A percentile compares a stretch with the other conserved stretches of the same genome.
Conservation (phyloP, 1,140 invertebrate genomes). For the Acyrthosiphon pisum region DNA sequence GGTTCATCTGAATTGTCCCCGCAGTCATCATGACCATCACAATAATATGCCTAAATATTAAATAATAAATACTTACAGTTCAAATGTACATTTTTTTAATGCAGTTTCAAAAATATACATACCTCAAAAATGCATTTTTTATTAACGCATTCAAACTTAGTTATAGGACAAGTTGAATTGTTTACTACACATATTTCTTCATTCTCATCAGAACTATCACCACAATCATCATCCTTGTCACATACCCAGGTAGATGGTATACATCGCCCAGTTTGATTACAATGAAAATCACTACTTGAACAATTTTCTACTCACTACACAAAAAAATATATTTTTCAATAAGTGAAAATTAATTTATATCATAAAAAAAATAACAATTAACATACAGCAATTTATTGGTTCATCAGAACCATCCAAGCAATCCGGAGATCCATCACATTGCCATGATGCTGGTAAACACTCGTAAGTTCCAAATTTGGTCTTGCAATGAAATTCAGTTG, state of each 20-base stretch:
- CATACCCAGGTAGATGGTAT: conserved; percentile 76
- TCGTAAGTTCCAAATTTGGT: conserved; percentile 62
- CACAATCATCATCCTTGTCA: conserved; percentile 76
- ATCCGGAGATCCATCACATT: conserved; percentile 76
- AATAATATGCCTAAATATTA: conserved; percentile 67
- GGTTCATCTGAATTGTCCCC: conserved; percentile 66
- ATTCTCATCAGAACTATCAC: conserved; percentile 69
- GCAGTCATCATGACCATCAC: conserved; percentile 68
- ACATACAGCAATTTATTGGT: conserved; percentile 60
- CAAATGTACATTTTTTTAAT: neutral
- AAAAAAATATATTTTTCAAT: neutral
- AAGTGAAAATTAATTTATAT: neutral
- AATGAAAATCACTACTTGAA: conserved; percentile 67
- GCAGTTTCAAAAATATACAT: conserved; percentile 53
- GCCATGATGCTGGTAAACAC: conserved; percentile 71
- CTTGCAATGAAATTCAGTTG: conserved; percentile 58
- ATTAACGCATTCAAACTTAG: conserved; percentile 67
- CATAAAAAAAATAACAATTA: conserved; percentile 26
- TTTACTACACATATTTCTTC: conserved; percentile 59
- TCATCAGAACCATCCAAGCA: conserved; percentile 78
- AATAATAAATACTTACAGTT: neutral
- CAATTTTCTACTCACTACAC: conserved; percentile 65
- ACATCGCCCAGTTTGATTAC: conserved; percentile 74
- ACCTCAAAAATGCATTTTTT: conserved; percentile 67
- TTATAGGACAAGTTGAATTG: conserved; percentile 58